Conservation (phyloP, 2,113 vertebrate genomes). For the Anhinga anhinga region DNA sequence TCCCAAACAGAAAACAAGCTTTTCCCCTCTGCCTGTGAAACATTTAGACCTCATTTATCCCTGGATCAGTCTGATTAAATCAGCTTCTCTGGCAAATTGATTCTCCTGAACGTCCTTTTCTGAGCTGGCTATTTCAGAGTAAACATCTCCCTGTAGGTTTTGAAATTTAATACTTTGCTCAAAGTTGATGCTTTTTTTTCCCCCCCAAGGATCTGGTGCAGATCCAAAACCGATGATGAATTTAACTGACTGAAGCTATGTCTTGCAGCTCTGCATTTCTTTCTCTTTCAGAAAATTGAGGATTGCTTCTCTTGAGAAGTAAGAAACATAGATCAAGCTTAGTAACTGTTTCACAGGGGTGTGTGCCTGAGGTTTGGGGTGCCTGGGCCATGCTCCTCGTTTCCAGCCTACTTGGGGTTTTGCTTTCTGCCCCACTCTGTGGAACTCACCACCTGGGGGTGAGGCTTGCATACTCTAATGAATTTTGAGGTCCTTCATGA, state of each 20-base stretch:
- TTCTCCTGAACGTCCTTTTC: neutral
- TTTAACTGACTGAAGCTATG: neutral
- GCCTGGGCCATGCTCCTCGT: neutral
- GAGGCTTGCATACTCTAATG: neutral
- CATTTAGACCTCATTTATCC: neutral
- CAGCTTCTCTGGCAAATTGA: neutral
- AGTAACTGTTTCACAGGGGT: neutral
- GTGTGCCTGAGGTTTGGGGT: neutral
- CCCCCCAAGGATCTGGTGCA: neutral
- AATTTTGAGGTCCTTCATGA: neutral
- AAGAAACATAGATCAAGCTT: neutral
- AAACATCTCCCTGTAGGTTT: neutral
- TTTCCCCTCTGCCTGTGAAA: neutral
- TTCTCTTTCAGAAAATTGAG: neutral
- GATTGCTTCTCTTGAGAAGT: neutral
- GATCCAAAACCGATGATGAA: neutral
- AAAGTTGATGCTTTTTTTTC: neutral
- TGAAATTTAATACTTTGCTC: neutral
- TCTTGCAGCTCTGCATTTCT: neutral
- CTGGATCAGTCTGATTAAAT: slow-evolving; percentile 14
- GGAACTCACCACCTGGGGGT: neutral
- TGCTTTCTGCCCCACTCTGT: neutral
- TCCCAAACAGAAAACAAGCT: neutral
- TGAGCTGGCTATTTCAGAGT: neutral
- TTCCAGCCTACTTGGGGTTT: neutral